These are phyloP conservation scores for Rhagonycha fulva DNA, from an alignment of 2,888 invertebrate genomes.

Conservation along the genomic window DNA sequence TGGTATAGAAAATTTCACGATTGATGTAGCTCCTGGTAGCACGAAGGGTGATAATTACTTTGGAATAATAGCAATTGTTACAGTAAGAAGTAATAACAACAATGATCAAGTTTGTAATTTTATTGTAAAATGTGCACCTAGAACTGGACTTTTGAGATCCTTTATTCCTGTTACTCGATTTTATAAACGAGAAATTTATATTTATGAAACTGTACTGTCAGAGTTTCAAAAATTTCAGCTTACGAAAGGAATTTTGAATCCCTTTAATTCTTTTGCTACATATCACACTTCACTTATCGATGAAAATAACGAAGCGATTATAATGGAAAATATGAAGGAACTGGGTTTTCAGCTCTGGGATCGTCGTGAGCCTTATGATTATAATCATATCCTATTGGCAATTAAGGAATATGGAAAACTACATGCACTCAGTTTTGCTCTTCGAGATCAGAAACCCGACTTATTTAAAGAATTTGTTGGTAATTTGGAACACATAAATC, in stretches of 20 bases:
- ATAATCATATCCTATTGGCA: constrained; percentile 36
- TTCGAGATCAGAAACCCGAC: constrained; percentile 35
- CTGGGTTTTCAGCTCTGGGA: constrained; percentile 24
- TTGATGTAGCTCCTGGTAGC: constrained; percentile 27
- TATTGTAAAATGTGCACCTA: constrained; percentile 42
- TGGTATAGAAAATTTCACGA: not conserved
- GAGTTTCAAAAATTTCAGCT: constrained; percentile 37
- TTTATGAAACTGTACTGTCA: constrained; percentile 42
- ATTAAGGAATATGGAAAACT: constrained; percentile 39
- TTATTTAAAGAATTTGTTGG: constrained; percentile 27
- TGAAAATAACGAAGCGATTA: constrained; percentile 34
- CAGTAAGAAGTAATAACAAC: constrained; percentile 18
- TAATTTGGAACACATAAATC: constrained; percentile 25
- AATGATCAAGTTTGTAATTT: constrained; percentile 32
- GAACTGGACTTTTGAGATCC: constrained; percentile 32
- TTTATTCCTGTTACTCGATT: constrained; percentile 30
- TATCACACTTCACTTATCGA: constrained; percentile 27
- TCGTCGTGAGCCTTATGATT: constrained; percentile 35
- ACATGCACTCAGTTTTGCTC: constrained; percentile 41
- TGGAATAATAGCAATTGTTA: constrained; percentile 36
- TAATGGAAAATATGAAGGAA: constrained; percentile 39
- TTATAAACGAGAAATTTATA: constrained; percentile 40
- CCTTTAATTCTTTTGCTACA: constrained; percentile 30
- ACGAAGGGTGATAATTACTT: constrained; percentile 43
- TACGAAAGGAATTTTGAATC: constrained; percentile 26